phyloP scores from a whole-genome alignment of 2,888 invertebrate genomes.

The Xanthorhoe spadicearia region DNA sequence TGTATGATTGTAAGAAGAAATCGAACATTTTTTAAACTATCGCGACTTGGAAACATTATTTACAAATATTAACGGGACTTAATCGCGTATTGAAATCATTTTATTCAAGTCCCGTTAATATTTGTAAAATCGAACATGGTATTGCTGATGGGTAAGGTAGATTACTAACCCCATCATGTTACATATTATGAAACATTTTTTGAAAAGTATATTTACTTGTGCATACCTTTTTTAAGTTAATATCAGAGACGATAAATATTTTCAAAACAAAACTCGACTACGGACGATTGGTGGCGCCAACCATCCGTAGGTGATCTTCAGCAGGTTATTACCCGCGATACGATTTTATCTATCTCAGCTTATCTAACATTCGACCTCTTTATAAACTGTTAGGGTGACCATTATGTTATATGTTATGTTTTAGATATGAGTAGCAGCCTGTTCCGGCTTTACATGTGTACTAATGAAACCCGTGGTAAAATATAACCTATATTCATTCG shows the following conservation, averaged over 20 bases:
- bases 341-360: conserved; percentile 20
- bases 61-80: too few relatives aligned
- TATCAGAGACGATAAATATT: neutral
- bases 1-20: neutral
- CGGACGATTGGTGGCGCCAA: conserved; percentile 25
- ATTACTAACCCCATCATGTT: too few relatives aligned
- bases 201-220: neutral
- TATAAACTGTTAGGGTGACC: conserved; percentile 9
- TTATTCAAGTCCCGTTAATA: too few relatives aligned
- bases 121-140: too few relatives aligned
- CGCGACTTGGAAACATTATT: too few relatives aligned
- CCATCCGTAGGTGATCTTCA: conserved; percentile 29
- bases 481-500: too few relatives aligned
- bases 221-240: neutral
- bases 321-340: conserved; percentile 26
- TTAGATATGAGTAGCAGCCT: neutral
- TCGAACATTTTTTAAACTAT: too few relatives aligned
- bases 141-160: too few relatives aligned
- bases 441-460: too few relatives aligned
- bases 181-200: too few relatives aligned
- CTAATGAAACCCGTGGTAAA: too few relatives aligned
- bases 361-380: conserved; percentile 18
- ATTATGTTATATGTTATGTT: neutral
- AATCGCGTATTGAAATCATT: too few relatives aligned
- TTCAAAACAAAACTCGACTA: conserved; percentile 20